Base-by-base conservation (phyloP, 1,140 invertebrate genomes). In the Meteorus sp. region DNA sequence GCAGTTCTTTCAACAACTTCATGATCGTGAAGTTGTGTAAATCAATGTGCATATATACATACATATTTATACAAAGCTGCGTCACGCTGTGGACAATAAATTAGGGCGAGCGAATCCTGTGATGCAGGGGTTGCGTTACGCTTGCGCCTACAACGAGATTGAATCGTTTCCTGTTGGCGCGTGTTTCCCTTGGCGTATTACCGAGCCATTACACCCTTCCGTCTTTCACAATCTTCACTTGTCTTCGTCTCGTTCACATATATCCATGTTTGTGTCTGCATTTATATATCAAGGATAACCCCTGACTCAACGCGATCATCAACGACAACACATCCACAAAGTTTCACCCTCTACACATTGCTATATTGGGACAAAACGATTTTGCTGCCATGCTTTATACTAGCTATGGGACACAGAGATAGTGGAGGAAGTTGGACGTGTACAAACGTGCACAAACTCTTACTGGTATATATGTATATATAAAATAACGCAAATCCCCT, bases 61-160 rank as follows among this genome's bases (percentile, higher is more conserved):
- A n/a, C 11, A 51, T 43, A 19, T 22, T 11, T 23, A 31, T 27
- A 48, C 33, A 53, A 55, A 71, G 67, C 66, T 69, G 62, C 66
- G 71, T 72, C 75, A 74, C 67, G 66, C 64, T 64, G 61, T 63
- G 48, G 60, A 71, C 73, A 59, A 76, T 75, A 77, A 76, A 77
- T 77, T 75, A 78, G 56, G 63, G 64, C 17, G 27, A 51, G 37
- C 59, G 53, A 48, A 57, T 58, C 58, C 51, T 55, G 35, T 39
- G 59, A 61, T 62, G 51, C 56, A 60, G 61, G 63, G 61, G n/a
- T n/a, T 37, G 31, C 47, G 27, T 29, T 52, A 37, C 29, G 13
- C 17, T 22, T 52, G 35, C 35, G 35, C 35, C 35, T n/a, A n/a
- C n/a, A 57, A 58, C 33, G 56, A 59, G 68, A 72, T 73, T 72